Conservation (phyloP, 2,113 vertebrate genomes). For the Isurus oxyrinchus region DNA sequence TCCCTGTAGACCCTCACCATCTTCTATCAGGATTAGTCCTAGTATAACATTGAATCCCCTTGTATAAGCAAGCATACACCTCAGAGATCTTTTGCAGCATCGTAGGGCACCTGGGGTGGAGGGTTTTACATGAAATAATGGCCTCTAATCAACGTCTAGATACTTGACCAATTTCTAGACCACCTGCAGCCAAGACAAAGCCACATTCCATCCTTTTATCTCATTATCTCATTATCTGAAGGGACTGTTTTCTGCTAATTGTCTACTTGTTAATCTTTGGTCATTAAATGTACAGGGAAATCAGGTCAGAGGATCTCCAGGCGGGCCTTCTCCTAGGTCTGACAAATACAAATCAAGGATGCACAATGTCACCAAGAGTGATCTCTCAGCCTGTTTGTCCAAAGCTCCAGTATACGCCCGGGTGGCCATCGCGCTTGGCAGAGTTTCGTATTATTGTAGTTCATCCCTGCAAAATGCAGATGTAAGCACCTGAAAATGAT, state of each 20-base stretch:
- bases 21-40: not conserved
- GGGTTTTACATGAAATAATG: not conserved
- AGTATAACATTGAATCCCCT: not conserved
- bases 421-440: not conserved
- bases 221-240: not conserved
- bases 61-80: too few species aligned
- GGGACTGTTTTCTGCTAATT: not conserved
- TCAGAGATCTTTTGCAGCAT: not conserved
- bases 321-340: not conserved
- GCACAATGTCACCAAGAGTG: too few species aligned
- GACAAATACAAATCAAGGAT: too few species aligned
- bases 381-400: not conserved
- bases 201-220: not conserved
- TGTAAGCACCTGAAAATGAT: not conserved
- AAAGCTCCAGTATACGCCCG: not conserved
- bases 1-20: not conserved
- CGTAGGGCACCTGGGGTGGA: not conserved
- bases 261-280: not conserved
- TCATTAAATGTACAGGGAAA: not conserved
- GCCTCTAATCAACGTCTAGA: not conserved
- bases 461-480: not conserved
- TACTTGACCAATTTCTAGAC: not conserved
- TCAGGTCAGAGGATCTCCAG: not conserved
- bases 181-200: not conserved
- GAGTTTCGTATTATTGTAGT: not conserved